Percentiles rank a stretch among this genome's conserved stretches.
phyloP scores from a whole-genome alignment of 2,113 vertebrate species.

The Hyla sarda region DNA sequence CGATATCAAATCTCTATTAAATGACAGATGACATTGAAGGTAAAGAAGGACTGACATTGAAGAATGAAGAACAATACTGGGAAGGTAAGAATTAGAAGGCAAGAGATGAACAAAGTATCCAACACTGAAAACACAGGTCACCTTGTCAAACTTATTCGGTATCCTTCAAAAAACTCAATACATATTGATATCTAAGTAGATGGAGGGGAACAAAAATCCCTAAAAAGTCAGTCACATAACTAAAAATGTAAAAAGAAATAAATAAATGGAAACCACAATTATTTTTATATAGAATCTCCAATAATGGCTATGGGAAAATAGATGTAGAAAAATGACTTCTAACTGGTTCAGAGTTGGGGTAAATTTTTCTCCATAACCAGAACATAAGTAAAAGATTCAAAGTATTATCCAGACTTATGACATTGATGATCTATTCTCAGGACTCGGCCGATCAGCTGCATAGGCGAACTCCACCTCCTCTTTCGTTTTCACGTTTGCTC shows the following conservation, averaged over 20 bases:
- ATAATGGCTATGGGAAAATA: too few relatives aligned
- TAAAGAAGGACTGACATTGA: not conserved
- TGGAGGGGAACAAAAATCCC: not conserved
- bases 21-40: not conserved
- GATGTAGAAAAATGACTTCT: not conserved
- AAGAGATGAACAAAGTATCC: not conserved
- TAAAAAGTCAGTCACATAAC: too few relatives aligned
- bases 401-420: too few relatives aligned
- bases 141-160: not conserved
- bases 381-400: too few relatives aligned
- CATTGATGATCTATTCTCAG: too few relatives aligned
- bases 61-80: not conserved
- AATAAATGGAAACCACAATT: too few relatives aligned
- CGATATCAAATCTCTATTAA: conserved; percentile 1
- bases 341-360: not conserved
- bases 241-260: too few relatives aligned
- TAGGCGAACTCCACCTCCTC: too few relatives aligned
- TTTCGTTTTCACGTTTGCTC: too few relatives aligned
- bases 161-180: not conserved
- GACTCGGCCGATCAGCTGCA: too few relatives aligned
- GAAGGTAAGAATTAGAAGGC: not conserved
- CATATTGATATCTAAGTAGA: not conserved
- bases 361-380: too few relatives aligned
- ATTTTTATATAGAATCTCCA: too few relatives aligned
- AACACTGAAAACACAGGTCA: not conserved